Base-by-base conservation (phyloP, 2,888 invertebrate genomes). In the Philhelius pedissequus region DNA sequence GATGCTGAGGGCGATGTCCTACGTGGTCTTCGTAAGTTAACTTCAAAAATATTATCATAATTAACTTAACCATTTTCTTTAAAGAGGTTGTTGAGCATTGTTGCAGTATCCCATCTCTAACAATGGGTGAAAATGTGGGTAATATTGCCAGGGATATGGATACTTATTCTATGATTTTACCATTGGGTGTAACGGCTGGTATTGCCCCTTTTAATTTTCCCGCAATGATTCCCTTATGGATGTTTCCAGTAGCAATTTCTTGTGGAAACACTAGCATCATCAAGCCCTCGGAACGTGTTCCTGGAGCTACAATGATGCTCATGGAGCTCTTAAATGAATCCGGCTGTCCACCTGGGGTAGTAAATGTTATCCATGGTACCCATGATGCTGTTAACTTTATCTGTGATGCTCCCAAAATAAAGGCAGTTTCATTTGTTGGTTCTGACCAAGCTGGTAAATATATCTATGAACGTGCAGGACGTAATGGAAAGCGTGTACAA, bases 151-250 rank as follows among this genome's bases (percentile, higher is more conserved):
- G 96, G 88, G 97, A 99, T 90, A 98, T 99, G 98, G 99, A 99
- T 92, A 97, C 97, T 0, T 94, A 96, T 87, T 97, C 98, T 9
- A 96, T 97, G 91, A 95, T 97, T 87, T 92, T 97, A 56, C 99
- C 99, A 0, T 92, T 99, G 1, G 99, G 99, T 48, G 91, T 92
- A 4, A 96, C 96, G 32, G 97, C 96, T 89, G 98, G 99, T 60
- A 98, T 99, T 88, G 96, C 98, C n/a, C 99, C 99, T 0, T 99
- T 99, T 92, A 99, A 99, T 92, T 99, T 99, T 92, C 99, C 99
- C 0, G 99, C 99, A 32, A 99, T 99, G 99, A 98, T 99, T 87
- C 99, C 99, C 0, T 93, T 99, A 4, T 99, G 99, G 99, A 96
- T 96, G 94, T 96, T 96, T 94, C 96, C 97, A 0, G 93, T 96